Evolutionary conservation across 2,113 vertebrate species (phyloP).

Genomic region (Noctilio leporinus): DNA sequence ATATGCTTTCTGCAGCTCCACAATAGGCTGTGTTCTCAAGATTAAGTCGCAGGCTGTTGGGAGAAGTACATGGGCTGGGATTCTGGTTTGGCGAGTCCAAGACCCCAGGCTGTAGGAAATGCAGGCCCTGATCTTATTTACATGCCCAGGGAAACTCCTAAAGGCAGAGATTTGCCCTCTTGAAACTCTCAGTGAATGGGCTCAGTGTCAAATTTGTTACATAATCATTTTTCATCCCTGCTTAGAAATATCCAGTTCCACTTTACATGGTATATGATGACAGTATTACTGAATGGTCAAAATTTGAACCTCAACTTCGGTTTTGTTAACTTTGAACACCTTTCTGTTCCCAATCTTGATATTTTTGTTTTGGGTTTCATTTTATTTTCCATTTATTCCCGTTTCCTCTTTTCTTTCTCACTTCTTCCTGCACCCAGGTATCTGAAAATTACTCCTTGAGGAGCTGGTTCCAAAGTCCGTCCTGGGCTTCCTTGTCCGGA

Average conservation of each 20-base stretch:
- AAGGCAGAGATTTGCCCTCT: not conserved
- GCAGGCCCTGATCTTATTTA: not conserved
- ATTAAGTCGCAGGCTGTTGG: not conserved
- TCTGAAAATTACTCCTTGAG: not conserved
- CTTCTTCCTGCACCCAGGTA: not conserved
- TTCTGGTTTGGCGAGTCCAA: not conserved
- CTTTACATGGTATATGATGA: not conserved
- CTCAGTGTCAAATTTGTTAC: not conserved
- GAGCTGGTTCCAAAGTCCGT: not conserved
- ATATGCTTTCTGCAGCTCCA: not conserved
- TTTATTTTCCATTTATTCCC: not conserved
- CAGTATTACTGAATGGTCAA: not conserved
- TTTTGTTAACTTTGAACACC: not conserved
- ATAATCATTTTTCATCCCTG: not conserved
- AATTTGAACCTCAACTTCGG: not conserved
- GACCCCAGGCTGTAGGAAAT: not conserved
- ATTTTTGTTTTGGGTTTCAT: not conserved
- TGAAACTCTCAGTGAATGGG: not conserved
- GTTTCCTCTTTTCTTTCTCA: not conserved
- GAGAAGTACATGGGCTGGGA: not conserved
- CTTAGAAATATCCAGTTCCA: not conserved
- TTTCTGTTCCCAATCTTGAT: not conserved
- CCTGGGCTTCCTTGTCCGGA: not conserved
- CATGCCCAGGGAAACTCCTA: not conserved
- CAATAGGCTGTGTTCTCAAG: not conserved